phyloP scores from a whole-genome alignment of 2,888 invertebrate species.

The Branchipolynoe longqiensis region DNA sequence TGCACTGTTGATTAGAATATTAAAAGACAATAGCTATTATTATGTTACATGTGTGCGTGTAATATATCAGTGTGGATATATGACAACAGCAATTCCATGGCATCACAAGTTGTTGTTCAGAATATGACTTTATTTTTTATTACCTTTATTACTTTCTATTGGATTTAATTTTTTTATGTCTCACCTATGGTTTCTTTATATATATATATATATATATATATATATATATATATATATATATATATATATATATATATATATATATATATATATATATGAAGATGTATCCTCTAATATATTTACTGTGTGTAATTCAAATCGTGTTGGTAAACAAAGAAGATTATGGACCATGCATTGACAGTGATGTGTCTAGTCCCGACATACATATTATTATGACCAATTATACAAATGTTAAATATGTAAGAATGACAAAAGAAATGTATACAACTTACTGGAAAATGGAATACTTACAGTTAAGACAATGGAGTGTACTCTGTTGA shows the following conservation, averaged over 20 bases:
- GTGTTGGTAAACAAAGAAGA: slow-evolving; percentile 28
- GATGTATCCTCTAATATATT: slow-evolving; percentile 31
- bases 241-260: slow-evolving; percentile 27
- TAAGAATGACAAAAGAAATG: slow-evolving; percentile 11
- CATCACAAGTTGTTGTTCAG: slow-evolving; percentile 25
- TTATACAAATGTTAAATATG: slow-evolving; percentile 39
- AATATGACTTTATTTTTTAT: slow-evolving; percentile 37
- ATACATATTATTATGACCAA: slow-evolving; percentile 45
- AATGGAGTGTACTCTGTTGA: slow-evolving; percentile 5
- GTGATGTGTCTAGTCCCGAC: slow-evolving; percentile 33
- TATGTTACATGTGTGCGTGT: background rate
- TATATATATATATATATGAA: too few relatives aligned
- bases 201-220: slow-evolving; percentile 21
- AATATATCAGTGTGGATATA: background rate
- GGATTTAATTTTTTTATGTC: slow-evolving; percentile 17
- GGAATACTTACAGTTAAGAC: slow-evolving; percentile 8
- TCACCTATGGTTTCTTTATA: slow-evolving; percentile 22
- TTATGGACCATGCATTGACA: slow-evolving; percentile 28
- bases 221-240: slow-evolving; percentile 21
- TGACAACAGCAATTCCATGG: slow-evolving; percentile 10
- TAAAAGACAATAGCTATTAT: background rate
- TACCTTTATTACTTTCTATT: slow-evolving; percentile 22
- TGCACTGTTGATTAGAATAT: background rate
- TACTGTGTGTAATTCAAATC: slow-evolving; percentile 31
- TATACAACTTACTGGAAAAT: background rate